These are phyloP conservation scores for Anthoscopus minutus DNA, from an alignment of 2,113 vertebrate species.

Conservation along the genomic window DNA sequence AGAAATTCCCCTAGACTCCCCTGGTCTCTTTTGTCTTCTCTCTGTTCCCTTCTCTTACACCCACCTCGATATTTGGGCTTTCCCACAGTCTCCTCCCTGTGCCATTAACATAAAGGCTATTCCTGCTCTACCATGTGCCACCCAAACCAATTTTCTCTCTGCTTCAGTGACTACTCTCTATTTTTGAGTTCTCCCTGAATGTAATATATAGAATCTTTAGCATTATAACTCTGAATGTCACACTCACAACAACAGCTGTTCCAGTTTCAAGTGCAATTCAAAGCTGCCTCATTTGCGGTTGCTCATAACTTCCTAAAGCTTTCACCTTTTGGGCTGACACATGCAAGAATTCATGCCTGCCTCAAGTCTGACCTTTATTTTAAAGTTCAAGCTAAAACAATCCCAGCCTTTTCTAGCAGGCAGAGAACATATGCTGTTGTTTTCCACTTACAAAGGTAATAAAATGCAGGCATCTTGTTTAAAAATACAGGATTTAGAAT, in stretches of 20 bases:
- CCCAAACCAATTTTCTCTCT: neutral
- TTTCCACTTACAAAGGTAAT: slow-evolving; percentile 5
- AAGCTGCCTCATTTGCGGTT: neutral
- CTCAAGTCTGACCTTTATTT: slow-evolving; percentile 29
- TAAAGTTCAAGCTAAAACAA: slow-evolving; percentile 22
- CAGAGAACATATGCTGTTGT: slow-evolving; percentile 1
- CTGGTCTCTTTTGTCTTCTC: neutral
- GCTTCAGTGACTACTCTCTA: neutral
- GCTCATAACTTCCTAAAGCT: slow-evolving; percentile 5
- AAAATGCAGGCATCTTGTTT: neutral
- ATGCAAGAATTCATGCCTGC: neutral
- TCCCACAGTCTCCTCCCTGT: neutral
- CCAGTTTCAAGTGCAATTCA: neutral
- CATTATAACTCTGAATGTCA: neutral
- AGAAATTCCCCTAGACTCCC: slow-evolving; percentile 1
- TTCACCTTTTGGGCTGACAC: slow-evolving; percentile 39
- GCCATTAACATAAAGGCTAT: neutral
- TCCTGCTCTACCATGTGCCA: neutral
- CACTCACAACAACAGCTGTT: neutral
- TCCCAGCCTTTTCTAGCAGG: neutral
- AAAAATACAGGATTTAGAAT: neutral
- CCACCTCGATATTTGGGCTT: neutral
- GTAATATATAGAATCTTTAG: neutral
- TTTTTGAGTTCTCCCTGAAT: neutral
- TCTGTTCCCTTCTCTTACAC: neutral